Percentiles rank a stretch among this genome's conserved stretches.
Conservation (phyloP, 2,888 invertebrate genomes). For the Abscondita cerata region DNA sequence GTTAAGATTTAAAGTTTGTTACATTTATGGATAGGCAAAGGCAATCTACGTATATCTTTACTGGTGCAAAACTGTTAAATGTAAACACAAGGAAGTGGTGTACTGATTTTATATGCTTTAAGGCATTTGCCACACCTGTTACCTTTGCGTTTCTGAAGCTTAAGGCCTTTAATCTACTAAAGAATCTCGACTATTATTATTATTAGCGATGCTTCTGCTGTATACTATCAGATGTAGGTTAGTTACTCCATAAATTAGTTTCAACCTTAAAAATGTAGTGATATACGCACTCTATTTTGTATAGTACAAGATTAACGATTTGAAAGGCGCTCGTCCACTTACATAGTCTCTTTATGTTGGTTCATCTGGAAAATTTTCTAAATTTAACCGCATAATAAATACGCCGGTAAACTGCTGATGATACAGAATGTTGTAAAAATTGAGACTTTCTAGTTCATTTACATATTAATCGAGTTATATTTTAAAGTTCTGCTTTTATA, state of each 20-base stretch:
- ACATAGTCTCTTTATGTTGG: constrained; percentile 11
- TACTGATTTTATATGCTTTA: constrained; percentile 33
- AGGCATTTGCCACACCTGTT: constrained; percentile 34
- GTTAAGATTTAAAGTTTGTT: constrained; percentile 23
- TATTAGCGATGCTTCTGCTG: constrained; percentile 27
- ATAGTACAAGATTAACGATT: constrained; percentile 24
- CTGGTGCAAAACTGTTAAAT: constrained; percentile 35
- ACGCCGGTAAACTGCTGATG: constrained; percentile 11
- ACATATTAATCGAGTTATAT: constrained; percentile 5
- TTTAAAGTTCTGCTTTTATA: not conserved
- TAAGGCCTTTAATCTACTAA: constrained; percentile 27
- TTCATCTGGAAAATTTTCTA: constrained; percentile 12
- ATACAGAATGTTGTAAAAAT: constrained; percentile 12
- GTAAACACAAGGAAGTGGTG: constrained; percentile 35
- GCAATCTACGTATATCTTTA: constrained; percentile 24
- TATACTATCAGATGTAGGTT: constrained; percentile 34
- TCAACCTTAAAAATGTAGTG: constrained; percentile 26
- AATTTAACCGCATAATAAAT: constrained; percentile 17
- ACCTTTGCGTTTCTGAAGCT: constrained; percentile 21
- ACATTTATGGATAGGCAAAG: constrained; percentile 29
- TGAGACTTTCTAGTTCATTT: constrained; percentile 20
- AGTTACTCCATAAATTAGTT: constrained; percentile 32
- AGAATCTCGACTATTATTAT: constrained; percentile 31
- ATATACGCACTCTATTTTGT: constrained; percentile 29
- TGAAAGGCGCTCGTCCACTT: constrained; percentile 16